These are phyloP conservation scores for Sylvilagus bachmani DNA, from an alignment of 2,113 vertebrate species.

Conservation along the genomic window DNA sequence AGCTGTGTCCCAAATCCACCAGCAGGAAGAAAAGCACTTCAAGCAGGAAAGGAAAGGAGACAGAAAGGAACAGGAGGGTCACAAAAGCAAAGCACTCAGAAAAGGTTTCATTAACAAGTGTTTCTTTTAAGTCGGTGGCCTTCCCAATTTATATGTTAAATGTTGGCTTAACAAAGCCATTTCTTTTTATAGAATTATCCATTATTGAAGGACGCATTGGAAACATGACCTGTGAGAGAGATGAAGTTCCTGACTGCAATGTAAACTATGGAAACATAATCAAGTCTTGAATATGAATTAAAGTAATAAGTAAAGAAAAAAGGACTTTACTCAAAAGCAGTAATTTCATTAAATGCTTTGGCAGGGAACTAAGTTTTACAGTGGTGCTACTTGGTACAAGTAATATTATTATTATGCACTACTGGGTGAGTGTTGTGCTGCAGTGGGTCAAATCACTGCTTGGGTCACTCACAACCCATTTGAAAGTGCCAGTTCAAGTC, in stretches of 20 bases:
- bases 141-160: constrained; percentile 47
- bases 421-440: no score
- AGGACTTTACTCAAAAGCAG: constrained; percentile 13
- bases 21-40: constrained; percentile 34
- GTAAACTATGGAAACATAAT: constrained; percentile 52
- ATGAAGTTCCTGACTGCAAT: constrained; percentile 30
- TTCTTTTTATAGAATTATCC: neutral
- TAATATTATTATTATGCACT: neutral
- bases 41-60: neutral
- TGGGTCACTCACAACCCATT: no score
- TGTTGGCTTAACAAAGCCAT: constrained; percentile 10
- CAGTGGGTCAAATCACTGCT: no score
- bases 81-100: constrained; percentile 41
- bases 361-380: constrained; percentile 32
- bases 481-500: no score
- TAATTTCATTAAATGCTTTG: constrained; percentile 40
- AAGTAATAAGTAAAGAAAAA: neutral
- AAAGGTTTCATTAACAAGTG: neutral
- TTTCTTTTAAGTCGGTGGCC: constrained; percentile 27
- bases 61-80: neutral
- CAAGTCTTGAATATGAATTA: constrained; percentile 51
- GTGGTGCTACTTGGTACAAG: neutral
- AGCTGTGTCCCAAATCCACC: neutral
- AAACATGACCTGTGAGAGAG: constrained; percentile 42
- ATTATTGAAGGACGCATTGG: constrained; percentile 53